Conservation (phyloP, 2,888 invertebrate species). For the Sinopyrophorus schimmeli region DNA sequence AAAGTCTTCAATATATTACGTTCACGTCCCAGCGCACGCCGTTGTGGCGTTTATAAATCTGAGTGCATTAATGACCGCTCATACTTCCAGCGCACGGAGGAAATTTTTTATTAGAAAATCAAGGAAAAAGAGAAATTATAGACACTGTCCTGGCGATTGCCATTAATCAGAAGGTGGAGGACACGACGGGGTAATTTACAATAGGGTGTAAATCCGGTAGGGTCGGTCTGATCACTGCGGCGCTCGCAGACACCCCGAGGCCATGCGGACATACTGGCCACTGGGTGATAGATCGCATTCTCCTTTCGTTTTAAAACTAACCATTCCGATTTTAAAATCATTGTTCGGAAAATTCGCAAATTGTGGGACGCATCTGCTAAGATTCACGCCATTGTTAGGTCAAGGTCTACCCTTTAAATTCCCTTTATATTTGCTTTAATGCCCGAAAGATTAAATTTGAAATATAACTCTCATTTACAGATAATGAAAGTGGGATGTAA, state of each 20-base stretch:
- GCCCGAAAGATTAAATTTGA: too few relatives aligned
- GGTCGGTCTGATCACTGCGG: conserved; percentile 29
- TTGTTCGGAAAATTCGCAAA: too few relatives aligned
- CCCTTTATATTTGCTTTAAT: too few relatives aligned
- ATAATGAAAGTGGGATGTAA: too few relatives aligned
- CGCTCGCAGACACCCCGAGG: conserved; percentile 30
- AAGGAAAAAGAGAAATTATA: conserved; percentile 25
- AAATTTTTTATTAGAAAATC: conserved; percentile 19
- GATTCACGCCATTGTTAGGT: conserved; percentile 3
- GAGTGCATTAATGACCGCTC: neutral
- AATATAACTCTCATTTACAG: too few relatives aligned
- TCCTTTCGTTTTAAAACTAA: conserved; percentile 20
- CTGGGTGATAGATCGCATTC: conserved; percentile 26
- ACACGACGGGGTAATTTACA: conserved; percentile 29
- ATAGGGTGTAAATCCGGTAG: conserved; percentile 30
- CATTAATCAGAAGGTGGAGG: conserved; percentile 26
- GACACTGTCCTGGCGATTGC: conserved; percentile 34
- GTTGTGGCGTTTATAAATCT: conserved; percentile 11
- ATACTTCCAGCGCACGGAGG: conserved; percentile 13
- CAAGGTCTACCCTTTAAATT: too few relatives aligned
- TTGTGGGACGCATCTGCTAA: too few relatives aligned
- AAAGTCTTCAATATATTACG: conserved; percentile 14
- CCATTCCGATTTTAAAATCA: conserved; percentile 16
- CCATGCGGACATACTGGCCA: conserved; percentile 29
- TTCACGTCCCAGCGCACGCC: neutral